phyloP scores from a whole-genome alignment of 1,140 invertebrate species.

The Drosophila santomea region DNA sequence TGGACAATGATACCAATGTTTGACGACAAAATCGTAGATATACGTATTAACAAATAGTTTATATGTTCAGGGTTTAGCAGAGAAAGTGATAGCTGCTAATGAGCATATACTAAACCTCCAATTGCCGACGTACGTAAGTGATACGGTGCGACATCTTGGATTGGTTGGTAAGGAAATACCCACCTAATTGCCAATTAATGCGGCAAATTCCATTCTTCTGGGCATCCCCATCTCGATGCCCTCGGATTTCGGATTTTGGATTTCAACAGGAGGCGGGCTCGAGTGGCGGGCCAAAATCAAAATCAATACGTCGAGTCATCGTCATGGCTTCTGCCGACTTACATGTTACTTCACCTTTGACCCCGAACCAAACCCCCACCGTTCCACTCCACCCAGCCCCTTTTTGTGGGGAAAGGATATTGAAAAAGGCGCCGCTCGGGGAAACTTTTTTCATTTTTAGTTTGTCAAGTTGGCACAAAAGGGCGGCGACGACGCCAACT shows the following conservation, averaged over 20 bases:
- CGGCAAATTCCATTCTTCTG: conserved; percentile 15
- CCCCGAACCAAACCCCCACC: background rate
- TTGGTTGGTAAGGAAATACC: conserved; percentile 10
- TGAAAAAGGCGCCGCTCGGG: conserved; percentile 78
- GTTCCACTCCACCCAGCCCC: no score
- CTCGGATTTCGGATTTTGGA: conserved; percentile 12
- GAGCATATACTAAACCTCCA: background rate
- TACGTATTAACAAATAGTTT: no score
- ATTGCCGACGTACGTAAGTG: background rate
- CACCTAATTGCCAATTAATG: conserved; percentile 43
- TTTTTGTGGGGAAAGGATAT: conserved; percentile 60
- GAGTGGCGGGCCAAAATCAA: conserved; percentile 42
- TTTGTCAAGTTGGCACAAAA: conserved; percentile 82
- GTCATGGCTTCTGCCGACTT: conserved; percentile 45
- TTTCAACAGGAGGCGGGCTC: conserved; percentile 24
- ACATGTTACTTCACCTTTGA: conserved; percentile 34
- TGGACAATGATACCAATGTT: background rate
- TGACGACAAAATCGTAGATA: no score
- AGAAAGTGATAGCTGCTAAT: no score
- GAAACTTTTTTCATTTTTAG: conserved; percentile 83
- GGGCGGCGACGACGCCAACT: conserved; percentile 55
- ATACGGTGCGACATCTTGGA: background rate
- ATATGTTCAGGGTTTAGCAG: no score
- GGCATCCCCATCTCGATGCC: background rate
- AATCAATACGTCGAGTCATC: conserved; percentile 76